Evolutionary conservation across 1,140 invertebrate genomes (phyloP).

Genomic region (Atopsyche davidsoni): DNA sequence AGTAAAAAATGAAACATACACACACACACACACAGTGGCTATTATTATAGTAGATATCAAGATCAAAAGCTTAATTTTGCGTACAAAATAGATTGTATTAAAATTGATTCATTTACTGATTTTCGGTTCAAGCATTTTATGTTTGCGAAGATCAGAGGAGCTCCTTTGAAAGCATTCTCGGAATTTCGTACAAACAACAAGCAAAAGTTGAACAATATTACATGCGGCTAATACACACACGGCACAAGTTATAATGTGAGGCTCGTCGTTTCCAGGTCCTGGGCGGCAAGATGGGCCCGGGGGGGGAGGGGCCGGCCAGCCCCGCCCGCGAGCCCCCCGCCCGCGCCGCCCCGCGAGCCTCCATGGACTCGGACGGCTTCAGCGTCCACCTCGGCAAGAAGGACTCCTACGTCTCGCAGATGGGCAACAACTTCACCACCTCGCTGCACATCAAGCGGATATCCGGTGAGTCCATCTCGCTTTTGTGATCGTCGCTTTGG

Average conservation of each 20-base stretch:
- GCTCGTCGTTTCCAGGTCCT: conserved; percentile 24
- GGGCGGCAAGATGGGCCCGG: conserved; percentile 18
- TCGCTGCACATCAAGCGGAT: conserved; percentile 48
- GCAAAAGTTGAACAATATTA: background rate
- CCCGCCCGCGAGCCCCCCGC: conserved; percentile 6
- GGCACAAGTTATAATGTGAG: no score
- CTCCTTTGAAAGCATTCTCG: background rate
- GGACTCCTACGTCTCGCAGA: conserved; percentile 41
- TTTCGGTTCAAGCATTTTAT: no score
- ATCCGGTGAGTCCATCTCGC: conserved; percentile 38
- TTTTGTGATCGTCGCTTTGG: no score
- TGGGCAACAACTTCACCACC: conserved; percentile 48
- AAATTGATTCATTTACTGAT: no score
- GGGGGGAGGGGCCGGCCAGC: conserved; percentile 7
- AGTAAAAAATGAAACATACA: no score
- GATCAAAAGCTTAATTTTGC: no score
- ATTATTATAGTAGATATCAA: no score
- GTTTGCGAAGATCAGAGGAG: background rate
- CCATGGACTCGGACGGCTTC: conserved; percentile 29
- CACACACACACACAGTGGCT: no score
- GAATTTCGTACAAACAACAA: background rate
- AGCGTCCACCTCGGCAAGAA: conserved; percentile 28
- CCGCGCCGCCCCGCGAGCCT: conserved; percentile 24
- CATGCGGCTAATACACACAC: no score
- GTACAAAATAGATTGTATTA: no score